phyloP scores from a whole-genome alignment of 2,113 vertebrate genomes.

The Vulpes vulpes region DNA sequence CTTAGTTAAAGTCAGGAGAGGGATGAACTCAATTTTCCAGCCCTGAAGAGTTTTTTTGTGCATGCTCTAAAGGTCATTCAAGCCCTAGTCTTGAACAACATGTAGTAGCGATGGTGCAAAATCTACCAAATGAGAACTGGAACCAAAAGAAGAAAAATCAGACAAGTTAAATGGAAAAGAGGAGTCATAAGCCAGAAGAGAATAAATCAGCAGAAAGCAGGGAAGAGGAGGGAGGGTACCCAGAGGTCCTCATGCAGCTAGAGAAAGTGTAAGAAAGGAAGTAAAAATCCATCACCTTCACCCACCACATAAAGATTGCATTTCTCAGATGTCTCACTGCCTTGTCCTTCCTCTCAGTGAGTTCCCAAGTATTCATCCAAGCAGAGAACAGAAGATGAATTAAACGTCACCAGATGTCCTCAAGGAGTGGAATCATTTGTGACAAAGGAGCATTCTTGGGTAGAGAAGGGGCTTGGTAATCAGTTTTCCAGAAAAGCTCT shows the following conservation, averaged over 20 bases:
- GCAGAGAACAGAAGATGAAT: slow-evolving; percentile 66
- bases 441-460: slow-evolving; percentile 39
- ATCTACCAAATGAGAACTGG: neutral
- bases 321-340: neutral
- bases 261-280: neutral
- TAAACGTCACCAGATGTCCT: slow-evolving; percentile 59
- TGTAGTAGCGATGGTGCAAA: neutral
- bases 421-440: slow-evolving; percentile 24
- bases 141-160: neutral
- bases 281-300: neutral
- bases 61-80: neutral
- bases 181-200: slow-evolving; percentile 6
- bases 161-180: neutral
- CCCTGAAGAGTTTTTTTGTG: neutral
- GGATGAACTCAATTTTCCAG: neutral
- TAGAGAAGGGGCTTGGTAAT: neutral
- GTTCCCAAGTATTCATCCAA: neutral
- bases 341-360: slow-evolving; percentile 1
- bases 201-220: slow-evolving; percentile 7
- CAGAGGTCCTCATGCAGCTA: neutral
- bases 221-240: neutral
- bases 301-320: neutral
- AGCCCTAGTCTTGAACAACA: neutral
- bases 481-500: neutral
- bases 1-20: neutral